Evolutionary conservation across 2,888 invertebrate species (phyloP).

Genomic region (Brachyptera putata): DNA sequence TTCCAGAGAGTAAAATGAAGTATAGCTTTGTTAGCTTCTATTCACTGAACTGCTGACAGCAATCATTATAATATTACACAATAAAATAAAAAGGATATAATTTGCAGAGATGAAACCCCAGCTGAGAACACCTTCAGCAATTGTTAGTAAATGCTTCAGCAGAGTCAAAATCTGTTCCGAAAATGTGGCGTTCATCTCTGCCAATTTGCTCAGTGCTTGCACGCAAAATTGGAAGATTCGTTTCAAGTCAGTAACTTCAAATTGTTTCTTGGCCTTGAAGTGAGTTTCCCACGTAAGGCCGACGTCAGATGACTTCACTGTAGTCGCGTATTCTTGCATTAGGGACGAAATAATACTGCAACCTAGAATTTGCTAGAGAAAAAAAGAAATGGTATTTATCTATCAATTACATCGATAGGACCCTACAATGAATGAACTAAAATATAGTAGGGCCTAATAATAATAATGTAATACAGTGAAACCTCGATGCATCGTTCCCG

Average conservation of each 20-base stretch:
- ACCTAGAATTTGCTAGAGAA: constrained; percentile 69
- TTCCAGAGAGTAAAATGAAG: no score
- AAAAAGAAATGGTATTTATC: not conserved
- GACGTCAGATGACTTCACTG: constrained; percentile 79
- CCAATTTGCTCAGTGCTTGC: constrained; percentile 57
- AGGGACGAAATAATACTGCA: constrained; percentile 78
- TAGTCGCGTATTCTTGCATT: constrained; percentile 84
- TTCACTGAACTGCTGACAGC: no score
- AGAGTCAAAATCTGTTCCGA: constrained; percentile 54
- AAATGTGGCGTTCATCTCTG: constrained; percentile 48
- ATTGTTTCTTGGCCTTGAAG: constrained; percentile 74
- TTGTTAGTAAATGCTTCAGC: constrained; percentile 65
- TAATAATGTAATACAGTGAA: not conserved
- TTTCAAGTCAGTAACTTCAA: constrained; percentile 74
- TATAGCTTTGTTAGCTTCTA: no score
- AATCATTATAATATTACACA: no score
- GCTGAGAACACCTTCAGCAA: constrained; percentile 71
- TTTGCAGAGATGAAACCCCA: constrained; percentile 74
- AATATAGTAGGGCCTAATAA: no score
- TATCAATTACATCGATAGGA: not conserved
- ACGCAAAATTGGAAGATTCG: constrained; percentile 72
- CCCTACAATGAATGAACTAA: no score
- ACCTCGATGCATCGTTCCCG: no score
- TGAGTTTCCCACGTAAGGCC: constrained; percentile 87
- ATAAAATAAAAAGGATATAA: constrained; percentile 55